Conservation (phyloP, 2,113 vertebrate species). For the Micromys minutus region DNA sequence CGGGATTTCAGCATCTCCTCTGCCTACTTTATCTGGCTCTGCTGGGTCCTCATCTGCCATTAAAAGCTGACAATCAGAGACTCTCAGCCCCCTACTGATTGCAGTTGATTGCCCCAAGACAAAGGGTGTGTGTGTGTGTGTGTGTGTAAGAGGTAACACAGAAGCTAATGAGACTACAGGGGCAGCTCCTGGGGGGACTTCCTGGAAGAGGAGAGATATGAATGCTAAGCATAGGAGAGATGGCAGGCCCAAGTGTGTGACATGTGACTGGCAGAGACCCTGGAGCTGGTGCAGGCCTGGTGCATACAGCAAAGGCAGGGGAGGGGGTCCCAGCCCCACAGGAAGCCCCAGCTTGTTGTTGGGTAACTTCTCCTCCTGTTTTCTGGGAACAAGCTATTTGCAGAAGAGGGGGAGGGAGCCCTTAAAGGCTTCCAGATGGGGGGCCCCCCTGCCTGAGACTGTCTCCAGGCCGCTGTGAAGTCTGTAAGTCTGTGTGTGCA, state of each 20-base stretch:
- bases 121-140: not conserved
- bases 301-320: not conserved
- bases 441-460: conserved; percentile 54
- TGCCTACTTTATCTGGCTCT: not conserved
- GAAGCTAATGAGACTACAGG: not conserved
- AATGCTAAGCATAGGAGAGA: not conserved
- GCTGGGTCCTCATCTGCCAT: not conserved
- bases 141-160: not conserved
- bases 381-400: conserved; percentile 83
- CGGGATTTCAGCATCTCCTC: not conserved
- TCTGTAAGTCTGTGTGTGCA: conserved; percentile 68
- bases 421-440: conserved; percentile 83
- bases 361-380: conserved; percentile 83
- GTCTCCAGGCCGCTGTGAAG: not conserved
- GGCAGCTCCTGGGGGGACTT: not conserved
- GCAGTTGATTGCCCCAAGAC: not conserved
- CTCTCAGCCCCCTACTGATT: not conserved
- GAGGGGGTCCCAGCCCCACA: conserved; percentile 72
- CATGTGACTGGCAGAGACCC: not conserved
- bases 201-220: conserved; percentile 5
- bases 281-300: conserved; percentile 44
- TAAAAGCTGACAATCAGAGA: not conserved
- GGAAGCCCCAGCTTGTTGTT: conserved; percentile 79
- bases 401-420: conserved; percentile 76
- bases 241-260: not conserved